Conservation (phyloP, 2,888 invertebrate species). For the Cyclophora albipunctata region DNA sequence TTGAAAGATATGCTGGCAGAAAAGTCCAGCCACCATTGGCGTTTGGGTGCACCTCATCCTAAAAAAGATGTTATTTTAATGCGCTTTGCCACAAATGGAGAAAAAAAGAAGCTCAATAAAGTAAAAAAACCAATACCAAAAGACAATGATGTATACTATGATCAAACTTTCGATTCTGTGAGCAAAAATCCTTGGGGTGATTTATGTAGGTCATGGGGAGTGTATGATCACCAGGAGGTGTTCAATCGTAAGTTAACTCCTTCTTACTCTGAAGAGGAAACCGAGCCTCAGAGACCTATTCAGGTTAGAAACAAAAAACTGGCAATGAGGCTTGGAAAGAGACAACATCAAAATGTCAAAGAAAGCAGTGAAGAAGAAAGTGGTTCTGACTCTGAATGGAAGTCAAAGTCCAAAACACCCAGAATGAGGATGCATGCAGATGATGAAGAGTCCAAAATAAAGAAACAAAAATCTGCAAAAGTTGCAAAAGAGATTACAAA, state of each 20-base stretch:
- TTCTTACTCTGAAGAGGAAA: slow-evolving; percentile 39
- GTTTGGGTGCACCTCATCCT: slow-evolving; percentile 79
- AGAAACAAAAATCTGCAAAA: slow-evolving; percentile 34
- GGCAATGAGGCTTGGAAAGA: slow-evolving; percentile 58
- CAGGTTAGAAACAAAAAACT: slow-evolving; percentile 53
- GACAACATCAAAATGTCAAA: slow-evolving; percentile 29
- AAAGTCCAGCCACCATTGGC: slow-evolving; percentile 83
- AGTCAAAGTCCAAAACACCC: slow-evolving; percentile 78
- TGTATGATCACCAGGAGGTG: slow-evolving; percentile 77
- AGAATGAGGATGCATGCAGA: slow-evolving; percentile 93
- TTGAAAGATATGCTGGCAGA: slow-evolving; percentile 49
- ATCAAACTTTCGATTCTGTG: slow-evolving; percentile 36
- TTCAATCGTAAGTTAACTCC: slow-evolving; percentile 50
- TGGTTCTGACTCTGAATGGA: slow-evolving; percentile 75
- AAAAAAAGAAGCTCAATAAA: slow-evolving; percentile 79
- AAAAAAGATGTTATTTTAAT: slow-evolving; percentile 82
- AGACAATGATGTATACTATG: slow-evolving; percentile 31
- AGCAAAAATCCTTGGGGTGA: slow-evolving; percentile 84
- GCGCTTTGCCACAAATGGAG: slow-evolving; percentile 84
- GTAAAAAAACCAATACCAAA: slow-evolving; percentile 42
- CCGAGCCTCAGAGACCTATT: slow-evolving; percentile 31
- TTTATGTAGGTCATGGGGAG: slow-evolving; percentile 81
- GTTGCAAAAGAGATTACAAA: slow-evolving; percentile 9
- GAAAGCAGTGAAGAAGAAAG: slow-evolving; percentile 46
- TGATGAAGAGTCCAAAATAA: slow-evolving; percentile 82